Base-by-base conservation (phyloP, 1,140 invertebrate genomes). In the Tetragonula clypearis region DNA sequence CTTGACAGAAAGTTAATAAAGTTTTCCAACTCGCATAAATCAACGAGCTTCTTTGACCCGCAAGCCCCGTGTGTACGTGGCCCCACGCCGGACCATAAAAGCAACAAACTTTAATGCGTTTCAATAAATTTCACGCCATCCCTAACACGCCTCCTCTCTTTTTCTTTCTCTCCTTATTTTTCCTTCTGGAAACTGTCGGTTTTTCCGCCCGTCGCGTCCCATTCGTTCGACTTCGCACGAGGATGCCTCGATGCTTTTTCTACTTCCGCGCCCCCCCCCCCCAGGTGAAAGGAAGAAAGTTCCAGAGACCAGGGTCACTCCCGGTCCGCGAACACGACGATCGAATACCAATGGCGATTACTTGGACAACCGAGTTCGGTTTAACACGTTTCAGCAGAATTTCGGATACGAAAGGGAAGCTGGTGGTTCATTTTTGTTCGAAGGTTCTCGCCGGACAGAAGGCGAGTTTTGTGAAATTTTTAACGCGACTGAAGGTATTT, bases 11-110 rank as follows among this genome's bases (percentile, higher is more conserved):
- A 91, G 91, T 92, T 92, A 88, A 91, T 92, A 92, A 92, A 92
- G 89, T 92, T 92, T 92, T 90, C 85, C 87, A 92, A 91, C 91
- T 91, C 89, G 88, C 91, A 92, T 92, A 92, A 92, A 92, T 92
- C 92, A 92, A 87, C 90, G 90, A 88, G 86, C 84, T 92, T 87
- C 90, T 83, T 89, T 87, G 83, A 86, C 86, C 81, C 26, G 62
- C 74, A 74, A 72, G 41, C 41, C 41, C 75, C 68, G 79, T 58
- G 79, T 58, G 9, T 72, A 88, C 76, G 65, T 74, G 74, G 68
- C 82, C 62, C 14, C 41, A n/a, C 21, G 56, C 74, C 41, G 55
- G 71, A 30, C 84, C 76, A 90, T 91, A 88, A 91, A 90, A 84
- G 83, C 90, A 91, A 91, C 88, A 90, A 91, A 90, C 84, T 91